phyloP scores from a whole-genome alignment of 2,797 vertebrate species.

The Threskiornis aethiopicus region DNA sequence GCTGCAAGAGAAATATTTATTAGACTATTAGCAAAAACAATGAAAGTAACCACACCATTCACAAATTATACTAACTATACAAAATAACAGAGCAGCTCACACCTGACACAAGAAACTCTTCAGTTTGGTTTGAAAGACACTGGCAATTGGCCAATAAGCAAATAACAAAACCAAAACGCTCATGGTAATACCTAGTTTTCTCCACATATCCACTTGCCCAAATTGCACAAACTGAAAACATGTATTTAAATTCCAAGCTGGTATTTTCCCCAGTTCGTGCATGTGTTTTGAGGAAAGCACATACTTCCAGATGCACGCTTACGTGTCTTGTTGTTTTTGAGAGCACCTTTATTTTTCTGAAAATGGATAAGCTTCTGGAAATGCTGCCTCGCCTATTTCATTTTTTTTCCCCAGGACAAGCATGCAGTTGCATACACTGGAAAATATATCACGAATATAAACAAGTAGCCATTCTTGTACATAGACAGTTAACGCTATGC shows the following conservation, averaged over 20 bases:
- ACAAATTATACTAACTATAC: neutral
- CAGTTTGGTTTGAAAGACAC: neutral
- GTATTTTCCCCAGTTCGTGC: neutral
- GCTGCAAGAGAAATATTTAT: neutral
- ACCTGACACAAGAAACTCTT: neutral
- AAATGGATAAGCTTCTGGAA: neutral
- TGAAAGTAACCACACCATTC: neutral
- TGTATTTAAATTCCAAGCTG: neutral
- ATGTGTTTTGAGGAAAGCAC: neutral
- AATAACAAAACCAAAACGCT: neutral
- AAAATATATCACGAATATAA: neutral
- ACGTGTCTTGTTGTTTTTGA: neutral
- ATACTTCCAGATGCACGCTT: neutral
- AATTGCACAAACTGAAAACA: neutral
- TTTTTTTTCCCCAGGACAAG: neutral
- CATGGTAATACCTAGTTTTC: neutral
- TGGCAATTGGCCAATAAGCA: neutral
- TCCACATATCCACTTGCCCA: neutral
- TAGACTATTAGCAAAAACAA: neutral
- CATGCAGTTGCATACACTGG: neutral
- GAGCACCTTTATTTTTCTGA: neutral
- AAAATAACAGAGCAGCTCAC: neutral
- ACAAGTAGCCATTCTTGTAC: neutral
- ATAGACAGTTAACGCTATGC: neutral
- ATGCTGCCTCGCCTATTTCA: neutral